phyloP scores from a whole-genome alignment of 1,140 invertebrate species.

The Drosophila sproati region DNA sequence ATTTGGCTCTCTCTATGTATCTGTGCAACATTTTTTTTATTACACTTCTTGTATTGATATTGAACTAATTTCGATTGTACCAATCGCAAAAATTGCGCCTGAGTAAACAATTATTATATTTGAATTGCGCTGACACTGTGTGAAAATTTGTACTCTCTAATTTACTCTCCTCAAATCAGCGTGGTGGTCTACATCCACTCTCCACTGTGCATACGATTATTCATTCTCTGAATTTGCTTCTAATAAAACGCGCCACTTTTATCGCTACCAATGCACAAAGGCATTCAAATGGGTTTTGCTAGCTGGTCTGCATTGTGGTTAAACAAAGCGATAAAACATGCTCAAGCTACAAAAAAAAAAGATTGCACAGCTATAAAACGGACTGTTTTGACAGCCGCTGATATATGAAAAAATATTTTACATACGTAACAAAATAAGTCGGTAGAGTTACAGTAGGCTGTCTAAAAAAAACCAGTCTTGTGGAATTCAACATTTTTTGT shows the following conservation, averaged over 20 bases:
- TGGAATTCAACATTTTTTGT: too few species aligned
- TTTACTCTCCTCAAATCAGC: neutral
- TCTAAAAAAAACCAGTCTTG: too few species aligned
- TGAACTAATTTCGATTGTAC: slow-evolving; percentile 48
- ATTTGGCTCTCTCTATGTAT: neutral
- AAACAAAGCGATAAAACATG: slow-evolving; percentile 23
- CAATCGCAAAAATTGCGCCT: slow-evolving; percentile 44
- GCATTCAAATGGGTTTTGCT: slow-evolving; percentile 7
- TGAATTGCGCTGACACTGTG: slow-evolving; percentile 3
- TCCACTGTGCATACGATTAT: slow-evolving; percentile 30
- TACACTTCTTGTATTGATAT: slow-evolving; percentile 37
- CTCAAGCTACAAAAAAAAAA: slow-evolving; percentile 3
- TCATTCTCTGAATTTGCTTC: slow-evolving; percentile 49
- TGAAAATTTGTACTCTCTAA: slow-evolving; percentile 15
- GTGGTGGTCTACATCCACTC: neutral
- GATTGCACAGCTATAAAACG: slow-evolving; percentile 55
- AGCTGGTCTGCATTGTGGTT: slow-evolving; percentile 8
- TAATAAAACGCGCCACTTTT: slow-evolving; percentile 59
- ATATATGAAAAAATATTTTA: too few species aligned
- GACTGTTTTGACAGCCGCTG: slow-evolving; percentile 2
- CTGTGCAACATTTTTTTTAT: slow-evolving; percentile 54
- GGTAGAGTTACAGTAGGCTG: too few species aligned
- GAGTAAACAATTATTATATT: slow-evolving; percentile 69
- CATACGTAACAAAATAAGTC: too few species aligned
- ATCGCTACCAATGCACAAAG: slow-evolving; percentile 25